Evolutionary conservation across 1,140 invertebrate genomes (phyloP).

Genomic region (Drosophila burlai): DNA sequence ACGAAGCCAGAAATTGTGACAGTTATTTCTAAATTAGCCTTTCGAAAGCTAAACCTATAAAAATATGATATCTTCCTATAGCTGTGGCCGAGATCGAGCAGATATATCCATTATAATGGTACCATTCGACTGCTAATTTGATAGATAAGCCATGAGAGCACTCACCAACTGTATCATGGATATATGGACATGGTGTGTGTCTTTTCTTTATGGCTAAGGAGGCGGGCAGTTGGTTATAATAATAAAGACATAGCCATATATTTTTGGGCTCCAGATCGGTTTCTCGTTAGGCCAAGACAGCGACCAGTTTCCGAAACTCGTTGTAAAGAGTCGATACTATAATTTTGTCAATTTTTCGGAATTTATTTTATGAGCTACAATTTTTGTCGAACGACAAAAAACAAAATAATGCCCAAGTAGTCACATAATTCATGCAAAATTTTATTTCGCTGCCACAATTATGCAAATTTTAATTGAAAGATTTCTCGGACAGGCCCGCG

Average conservation of each 20-base stretch:
- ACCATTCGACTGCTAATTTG: conserved; percentile 77
- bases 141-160: conserved; percentile 60
- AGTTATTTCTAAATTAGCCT: conserved; percentile 79
- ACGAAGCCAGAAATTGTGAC: conserved; percentile 66
- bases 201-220: conserved; percentile 30
- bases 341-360: conserved; percentile 80
- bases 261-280: conserved; percentile 69
- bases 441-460: conserved; percentile 70
- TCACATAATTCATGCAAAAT: conserved; percentile 82
- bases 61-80: conserved; percentile 74
- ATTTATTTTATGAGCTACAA: conserved; percentile 83
- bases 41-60: conserved; percentile 68
- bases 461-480: conserved; percentile 84
- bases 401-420: conserved; percentile 78
- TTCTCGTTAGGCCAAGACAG: conserved; percentile 67
- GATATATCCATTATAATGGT: conserved; percentile 56
- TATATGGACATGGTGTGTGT: conserved; percentile 1
- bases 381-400: conserved; percentile 54
- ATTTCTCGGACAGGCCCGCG: conserved; percentile 46
- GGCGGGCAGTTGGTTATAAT: conserved; percentile 57
- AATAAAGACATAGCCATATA: conserved; percentile 81
- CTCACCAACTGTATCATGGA: conserved; percentile 14
- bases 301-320: conserved; percentile 73
- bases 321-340: conserved; percentile 74
- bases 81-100: conserved; percentile 33